Evolutionary conservation across 2,888 invertebrate species (phyloP), one percentile per base, ranked within the genome.

Genomic region (Nezara viridula): DNA sequence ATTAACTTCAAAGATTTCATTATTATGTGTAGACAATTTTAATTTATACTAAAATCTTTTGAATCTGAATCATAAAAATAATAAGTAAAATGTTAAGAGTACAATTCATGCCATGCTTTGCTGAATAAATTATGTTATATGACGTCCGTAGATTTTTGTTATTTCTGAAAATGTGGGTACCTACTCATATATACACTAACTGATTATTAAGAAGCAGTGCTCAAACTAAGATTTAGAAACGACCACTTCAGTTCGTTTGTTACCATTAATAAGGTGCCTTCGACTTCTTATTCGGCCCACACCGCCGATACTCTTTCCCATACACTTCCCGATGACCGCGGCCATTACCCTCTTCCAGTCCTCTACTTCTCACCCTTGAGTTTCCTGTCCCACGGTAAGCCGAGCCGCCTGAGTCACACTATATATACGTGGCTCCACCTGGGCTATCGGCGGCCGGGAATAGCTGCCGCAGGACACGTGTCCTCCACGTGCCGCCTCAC

Each of bases 381-480:
- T 81, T 81, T 40, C 40, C 81, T 81, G 81, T 81, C 81, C 40
- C 81, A 81, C 81, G 81, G 81, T 81, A 81, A 81, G 81, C 44
- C 44, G 81, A 81, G 44, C 81, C 81, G 81, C 81, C 81, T 81
- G 81, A 81, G 81, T 81, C 81, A 81, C 81, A 81, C 40, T 77
- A 77, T n/a, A 81, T 81, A 81, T 81, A 81, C 81, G 81, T 81
- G 81, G 81, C 81, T 81, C 81, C 81, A 81, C 81, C 81, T 81
- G 81, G 81, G 81, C 44, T 40, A 81, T 47, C 66, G 66, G 81
- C 81, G 81, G 44, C 81, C 81, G 44, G 81, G 81, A 81, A 81
- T 81, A 81, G 81, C 81, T 73, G 81, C 81, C 44, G 40, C 81
- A 47, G 81, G 44, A 81, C 81, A 81, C 81, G 81, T 81, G 81